Percentiles rank a stretch among this genome's conserved stretches.
These are phyloP conservation scores for Octodon degus DNA, from an alignment of 2,113 vertebrate genomes.

Conservation along the genomic window DNA sequence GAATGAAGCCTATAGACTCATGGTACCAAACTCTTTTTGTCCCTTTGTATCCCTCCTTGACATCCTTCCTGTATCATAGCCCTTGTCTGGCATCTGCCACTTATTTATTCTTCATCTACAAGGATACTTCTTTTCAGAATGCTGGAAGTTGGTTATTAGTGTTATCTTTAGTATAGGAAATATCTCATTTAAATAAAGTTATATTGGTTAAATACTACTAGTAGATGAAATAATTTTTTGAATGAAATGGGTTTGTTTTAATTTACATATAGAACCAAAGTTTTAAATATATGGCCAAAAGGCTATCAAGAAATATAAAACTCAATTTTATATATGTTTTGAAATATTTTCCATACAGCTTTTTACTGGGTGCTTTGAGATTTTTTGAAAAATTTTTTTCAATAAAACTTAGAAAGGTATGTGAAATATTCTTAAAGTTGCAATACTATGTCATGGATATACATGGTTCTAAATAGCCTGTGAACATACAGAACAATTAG, in stretches of 20 bases:
- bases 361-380: not conserved
- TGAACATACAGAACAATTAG: conserved; percentile 64
- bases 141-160: not conserved
- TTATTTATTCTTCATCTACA: not conserved
- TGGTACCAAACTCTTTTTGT: not conserved
- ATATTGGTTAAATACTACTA: not conserved
- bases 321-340: not conserved
- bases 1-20: not conserved
- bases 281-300: conserved; percentile 29
- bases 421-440: conserved; percentile 35
- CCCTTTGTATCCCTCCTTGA: fast-evolving
- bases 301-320: conserved; percentile 5
- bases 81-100: not conserved
- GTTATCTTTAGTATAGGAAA: not conserved
- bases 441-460: conserved; percentile 50
- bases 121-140: not conserved
- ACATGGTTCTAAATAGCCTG: conserved; percentile 45
- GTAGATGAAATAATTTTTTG: not conserved
- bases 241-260: conserved; percentile 7
- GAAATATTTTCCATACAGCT: not conserved
- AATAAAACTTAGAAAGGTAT: conserved; percentile 6
- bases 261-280: not conserved
- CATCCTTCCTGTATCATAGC: fast-evolving
- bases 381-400: not conserved
- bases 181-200: not conserved